Evolutionary conservation across 2,888 invertebrate species (phyloP).

Genomic region (Diplazon laetatorius): DNA sequence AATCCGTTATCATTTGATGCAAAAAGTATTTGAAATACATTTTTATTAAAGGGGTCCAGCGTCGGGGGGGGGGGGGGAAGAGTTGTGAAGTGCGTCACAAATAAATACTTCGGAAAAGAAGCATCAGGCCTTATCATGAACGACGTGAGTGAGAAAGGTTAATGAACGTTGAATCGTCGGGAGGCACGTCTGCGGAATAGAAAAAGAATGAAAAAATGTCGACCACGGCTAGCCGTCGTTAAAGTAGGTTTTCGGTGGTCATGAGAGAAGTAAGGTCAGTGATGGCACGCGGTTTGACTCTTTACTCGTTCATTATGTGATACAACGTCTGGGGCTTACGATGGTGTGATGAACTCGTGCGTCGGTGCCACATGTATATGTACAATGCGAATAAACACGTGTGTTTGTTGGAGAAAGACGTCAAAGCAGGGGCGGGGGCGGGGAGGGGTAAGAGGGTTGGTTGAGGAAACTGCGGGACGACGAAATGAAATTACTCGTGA

Average conservation of each 20-base stretch:
- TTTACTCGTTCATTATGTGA: conserved; percentile 10
- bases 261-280: conserved; percentile 40
- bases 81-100: too few species aligned
- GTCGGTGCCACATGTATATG: background rate
- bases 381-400: conserved; percentile 1
- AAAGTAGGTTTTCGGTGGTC: background rate
- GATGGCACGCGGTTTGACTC: conserved; percentile 31
- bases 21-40: too few species aligned
- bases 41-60: too few species aligned
- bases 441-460: too few species aligned
- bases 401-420: conserved; percentile 9
- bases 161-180: conserved; percentile 11
- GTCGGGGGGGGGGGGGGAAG: too few species aligned
- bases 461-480: conserved; percentile 66
- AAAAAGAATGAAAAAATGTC: background rate
- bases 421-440: conserved; percentile 19
- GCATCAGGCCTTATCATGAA: background rate
- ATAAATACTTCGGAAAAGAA: too few species aligned
- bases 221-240: conserved; percentile 3
- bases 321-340: conserved; percentile 2
- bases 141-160: background rate
- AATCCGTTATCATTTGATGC: too few species aligned
- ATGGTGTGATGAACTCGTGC: too few species aligned
- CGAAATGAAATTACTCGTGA: conserved; percentile 47
- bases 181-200: background rate